These are phyloP conservation scores for Ginglymostoma cirratum DNA, from an alignment of 2,113 vertebrate species.

Conservation along the genomic window DNA sequence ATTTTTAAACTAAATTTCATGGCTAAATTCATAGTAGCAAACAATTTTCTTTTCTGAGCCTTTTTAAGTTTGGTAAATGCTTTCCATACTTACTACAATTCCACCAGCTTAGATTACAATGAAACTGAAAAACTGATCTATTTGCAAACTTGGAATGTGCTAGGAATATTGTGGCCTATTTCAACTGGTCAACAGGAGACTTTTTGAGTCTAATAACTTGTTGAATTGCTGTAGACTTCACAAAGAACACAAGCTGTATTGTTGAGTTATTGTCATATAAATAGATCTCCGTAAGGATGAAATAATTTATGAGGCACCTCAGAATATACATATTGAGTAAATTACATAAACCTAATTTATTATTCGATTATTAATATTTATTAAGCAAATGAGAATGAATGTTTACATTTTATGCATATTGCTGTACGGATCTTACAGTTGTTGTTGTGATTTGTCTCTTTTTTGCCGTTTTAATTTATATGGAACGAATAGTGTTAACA, in stretches of 20 bases:
- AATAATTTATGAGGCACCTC: not conserved
- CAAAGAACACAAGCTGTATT: not conserved
- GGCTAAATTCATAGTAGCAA: not conserved
- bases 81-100: not conserved
- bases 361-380: slow-evolving; percentile 23
- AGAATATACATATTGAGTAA: not conserved
- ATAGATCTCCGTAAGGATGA: not conserved
- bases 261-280: not conserved
- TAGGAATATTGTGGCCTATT: not conserved
- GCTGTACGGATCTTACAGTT: not conserved
- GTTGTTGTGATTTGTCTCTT: slow-evolving; percentile 2
- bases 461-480: not conserved
- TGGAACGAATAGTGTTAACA: not conserved
- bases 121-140: not conserved
- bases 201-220: not conserved
- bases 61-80: not conserved
- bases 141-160: not conserved
- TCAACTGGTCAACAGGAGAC: not conserved
- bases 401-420: slow-evolving; percentile 17
- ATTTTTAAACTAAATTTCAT: not conserved
- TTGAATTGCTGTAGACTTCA: not conserved
- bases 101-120: not conserved
- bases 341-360: not conserved
- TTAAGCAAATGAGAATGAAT: slow-evolving; percentile 13
- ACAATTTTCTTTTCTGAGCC: not conserved